Evolutionary conservation across 2,888 invertebrate genomes (phyloP).

Genomic region (Phyllotreta striolata): DNA sequence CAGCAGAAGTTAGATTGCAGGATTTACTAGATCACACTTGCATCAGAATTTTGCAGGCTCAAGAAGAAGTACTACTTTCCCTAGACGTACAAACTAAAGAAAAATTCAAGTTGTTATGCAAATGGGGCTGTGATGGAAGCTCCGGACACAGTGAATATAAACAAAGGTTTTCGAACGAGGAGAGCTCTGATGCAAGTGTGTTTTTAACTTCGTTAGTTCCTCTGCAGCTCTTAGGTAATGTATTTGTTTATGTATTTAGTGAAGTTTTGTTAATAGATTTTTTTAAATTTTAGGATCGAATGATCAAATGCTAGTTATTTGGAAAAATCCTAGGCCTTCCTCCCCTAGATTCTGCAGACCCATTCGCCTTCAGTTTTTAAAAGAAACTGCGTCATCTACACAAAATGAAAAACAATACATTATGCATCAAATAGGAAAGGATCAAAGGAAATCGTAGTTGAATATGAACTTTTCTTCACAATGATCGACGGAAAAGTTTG

Average conservation of each 20-base stretch:
- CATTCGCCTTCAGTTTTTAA: constrained; percentile 4
- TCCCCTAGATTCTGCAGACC: constrained; percentile 15
- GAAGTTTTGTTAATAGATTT: too few species aligned
- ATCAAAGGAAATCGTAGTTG: too few species aligned
- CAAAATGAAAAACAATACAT: constrained; percentile 4
- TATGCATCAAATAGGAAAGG: constrained; percentile 10
- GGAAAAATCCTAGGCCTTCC: constrained; percentile 25
- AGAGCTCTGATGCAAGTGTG: constrained; percentile 21
- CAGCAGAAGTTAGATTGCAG: constrained; percentile 9
- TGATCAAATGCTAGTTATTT: constrained; percentile 15
- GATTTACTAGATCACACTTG: constrained; percentile 19
- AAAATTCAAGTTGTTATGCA: too few species aligned
- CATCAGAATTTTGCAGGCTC: too few species aligned
- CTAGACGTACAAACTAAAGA: too few species aligned
- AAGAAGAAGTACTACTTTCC: constrained; percentile 8
- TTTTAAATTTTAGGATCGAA: too few species aligned
- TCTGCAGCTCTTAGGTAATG: too few species aligned
- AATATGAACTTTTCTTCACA: too few species aligned
- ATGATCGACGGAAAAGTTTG: constrained; percentile 14
- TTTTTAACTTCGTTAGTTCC: constrained; percentile 25
- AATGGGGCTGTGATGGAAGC: constrained; percentile 40
- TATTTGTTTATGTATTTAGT: too few species aligned
- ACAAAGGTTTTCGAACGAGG: constrained; percentile 23
- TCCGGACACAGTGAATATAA: constrained; percentile 35
- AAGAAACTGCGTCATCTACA: constrained; percentile 2